These are phyloP conservation scores for Omphaloscelis lunosa DNA, from an alignment of 2,888 invertebrate species.

Conservation along the genomic window DNA sequence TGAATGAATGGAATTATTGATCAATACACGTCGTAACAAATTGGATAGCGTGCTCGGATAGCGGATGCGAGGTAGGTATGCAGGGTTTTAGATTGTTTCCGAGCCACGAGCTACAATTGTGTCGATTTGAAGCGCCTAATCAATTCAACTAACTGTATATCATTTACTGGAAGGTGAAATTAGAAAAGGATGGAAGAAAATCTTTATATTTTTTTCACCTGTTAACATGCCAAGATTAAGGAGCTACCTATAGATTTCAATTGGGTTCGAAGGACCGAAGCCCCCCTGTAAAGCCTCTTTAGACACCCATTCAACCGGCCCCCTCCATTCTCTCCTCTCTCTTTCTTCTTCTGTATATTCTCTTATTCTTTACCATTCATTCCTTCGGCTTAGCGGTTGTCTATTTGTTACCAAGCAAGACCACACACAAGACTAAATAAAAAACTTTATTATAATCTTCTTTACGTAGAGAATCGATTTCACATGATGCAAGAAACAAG, in stretches of 20 bases:
- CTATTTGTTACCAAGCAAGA: not conserved
- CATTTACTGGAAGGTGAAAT: constrained; percentile 14
- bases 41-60: constrained; percentile 56
- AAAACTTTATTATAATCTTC: not conserved
- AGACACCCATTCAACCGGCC: not conserved
- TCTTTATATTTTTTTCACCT: not conserved
- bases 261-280: not conserved
- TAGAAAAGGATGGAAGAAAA: not conserved
- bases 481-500: constrained; percentile 32
- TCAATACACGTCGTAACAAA: constrained; percentile 53
- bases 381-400: not conserved
- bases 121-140: constrained; percentile 31
- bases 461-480: constrained; percentile 27
- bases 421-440: not conserved
- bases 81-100: constrained; percentile 26
- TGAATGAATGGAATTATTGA: constrained; percentile 68
- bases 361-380: not conserved
- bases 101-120: constrained; percentile 24
- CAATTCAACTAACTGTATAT: constrained; percentile 14
- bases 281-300: not conserved
- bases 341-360: not conserved
- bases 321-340: not conserved
- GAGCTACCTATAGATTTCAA: not conserved
- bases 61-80: constrained; percentile 38
- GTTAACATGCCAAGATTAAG: not conserved